Evolutionary conservation across 2,113 vertebrate genomes (phyloP).

Genomic region (Epinephelus lanceolatus): DNA sequence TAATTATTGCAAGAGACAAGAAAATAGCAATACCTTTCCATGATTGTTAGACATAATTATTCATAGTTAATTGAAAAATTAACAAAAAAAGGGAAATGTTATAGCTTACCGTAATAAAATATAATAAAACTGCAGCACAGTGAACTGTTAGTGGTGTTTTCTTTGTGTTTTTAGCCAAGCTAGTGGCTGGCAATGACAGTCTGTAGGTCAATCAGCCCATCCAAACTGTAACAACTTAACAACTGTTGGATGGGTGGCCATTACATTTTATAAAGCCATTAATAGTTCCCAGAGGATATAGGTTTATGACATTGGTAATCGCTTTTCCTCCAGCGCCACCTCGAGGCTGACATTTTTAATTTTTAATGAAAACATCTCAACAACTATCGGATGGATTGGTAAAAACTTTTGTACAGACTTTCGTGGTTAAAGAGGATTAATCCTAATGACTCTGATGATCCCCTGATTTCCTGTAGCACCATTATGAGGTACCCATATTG

Average conservation of each 20-base stretch:
- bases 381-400: neutral
- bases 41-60: constrained; percentile 57
- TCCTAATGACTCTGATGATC: neutral
- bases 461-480: neutral
- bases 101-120: constrained; percentile 20
- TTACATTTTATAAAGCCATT: neutral
- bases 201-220: neutral
- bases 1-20: constrained; percentile 67
- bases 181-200: neutral
- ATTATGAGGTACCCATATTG: neutral
- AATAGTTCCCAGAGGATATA: neutral
- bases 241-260: neutral
- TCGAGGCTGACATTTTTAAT: neutral
- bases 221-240: neutral
- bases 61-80: constrained; percentile 60
- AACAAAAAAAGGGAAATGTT: constrained; percentile 33
- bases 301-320: neutral
- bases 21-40: constrained; percentile 52
- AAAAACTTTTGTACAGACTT: neutral
- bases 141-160: constrained; percentile 7
- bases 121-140: constrained; percentile 20
- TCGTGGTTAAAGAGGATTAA: neutral
- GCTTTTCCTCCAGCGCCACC: neutral
- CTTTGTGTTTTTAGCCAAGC: constrained; percentile 1
- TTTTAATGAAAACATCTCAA: neutral